phyloP scores from a whole-genome alignment of 2,113 vertebrate genomes.

The Edolisoma coerulescens region DNA sequence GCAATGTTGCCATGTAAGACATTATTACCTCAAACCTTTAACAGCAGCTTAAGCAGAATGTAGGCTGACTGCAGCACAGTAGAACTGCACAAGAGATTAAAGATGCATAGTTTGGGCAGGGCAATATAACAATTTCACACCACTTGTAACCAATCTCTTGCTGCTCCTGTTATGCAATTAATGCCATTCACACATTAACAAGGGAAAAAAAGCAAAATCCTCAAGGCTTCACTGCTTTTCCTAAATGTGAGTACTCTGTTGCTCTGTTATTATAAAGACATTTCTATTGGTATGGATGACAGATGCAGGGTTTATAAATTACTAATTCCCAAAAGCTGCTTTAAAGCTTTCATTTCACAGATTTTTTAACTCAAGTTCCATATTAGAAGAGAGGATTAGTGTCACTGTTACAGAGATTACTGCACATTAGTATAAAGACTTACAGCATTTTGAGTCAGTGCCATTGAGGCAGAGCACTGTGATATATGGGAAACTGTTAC shows the following conservation, averaged over 20 bases:
- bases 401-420: not conserved
- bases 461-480: not conserved
- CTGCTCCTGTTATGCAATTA: not conserved
- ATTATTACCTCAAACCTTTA: not conserved
- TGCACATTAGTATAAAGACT: not conserved
- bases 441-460: not conserved
- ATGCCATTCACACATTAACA: not conserved
- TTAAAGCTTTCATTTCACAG: not conserved
- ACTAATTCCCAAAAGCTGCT: not conserved
- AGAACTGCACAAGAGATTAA: not conserved
- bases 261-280: not conserved
- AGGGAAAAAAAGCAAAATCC: not conserved
- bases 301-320: not conserved
- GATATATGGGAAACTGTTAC: not conserved
- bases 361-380: not conserved
- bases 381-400: constrained; percentile 4
- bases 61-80: not conserved
- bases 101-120: not conserved
- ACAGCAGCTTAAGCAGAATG: not conserved
- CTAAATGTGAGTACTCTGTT: not conserved
- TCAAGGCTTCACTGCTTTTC: not conserved
- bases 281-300: not conserved
- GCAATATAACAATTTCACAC: not conserved
- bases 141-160: not conserved
- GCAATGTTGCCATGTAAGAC: not conserved